Base-by-base conservation (phyloP, 2,888 invertebrate genomes). In the Apamea epomidion region DNA sequence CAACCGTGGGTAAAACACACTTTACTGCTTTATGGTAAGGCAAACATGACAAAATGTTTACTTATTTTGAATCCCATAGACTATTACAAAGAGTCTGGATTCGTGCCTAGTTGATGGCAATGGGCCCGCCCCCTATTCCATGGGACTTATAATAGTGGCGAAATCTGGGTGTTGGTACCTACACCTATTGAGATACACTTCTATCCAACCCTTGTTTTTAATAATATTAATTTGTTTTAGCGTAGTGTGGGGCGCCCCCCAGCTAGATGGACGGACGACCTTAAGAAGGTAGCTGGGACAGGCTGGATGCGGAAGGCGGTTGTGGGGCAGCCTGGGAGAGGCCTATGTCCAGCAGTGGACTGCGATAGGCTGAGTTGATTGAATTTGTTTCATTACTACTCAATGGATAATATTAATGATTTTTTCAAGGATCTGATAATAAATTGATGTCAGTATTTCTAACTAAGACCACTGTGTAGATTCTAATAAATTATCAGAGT, bases 391-490 rank as follows among this genome's bases (percentile, higher is more conserved):
- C 5, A 32, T 58, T 42, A 45, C 8, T 65, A 48, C 18, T 25
- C 25, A 10, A 29, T 29, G 7, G 37, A 80, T 45, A 80, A 80
- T 29, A 68, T 80, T 51, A 60, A 51, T 29, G 0, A 21, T 29
- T 82, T 54, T 68, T 81, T 58, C 48, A 67, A 74, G 58, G 65
- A 67, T 37, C 18, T 65, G 73, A 65, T 74, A 81, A 1, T 21
- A 32, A 51, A 68, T 82, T 75, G 12, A 82, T 68, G 58, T 42
- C 58, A 82, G 12, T 42, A 60, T 82, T 74, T 60, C 60, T 32
- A 18, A 65, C 65, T 42, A 48, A 74, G 25, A 58, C 42, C 73
- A 67, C n/a, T 32, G 14, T 67, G 25, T 16, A 29, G 12, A 32
- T 54, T 42, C 6, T 42, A n/a, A n/a, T n/a, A n/a, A 45, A 54